These are phyloP conservation scores for Cheilosia urbana DNA, from an alignment of 2,888 invertebrate species.

Conservation along the genomic window DNA sequence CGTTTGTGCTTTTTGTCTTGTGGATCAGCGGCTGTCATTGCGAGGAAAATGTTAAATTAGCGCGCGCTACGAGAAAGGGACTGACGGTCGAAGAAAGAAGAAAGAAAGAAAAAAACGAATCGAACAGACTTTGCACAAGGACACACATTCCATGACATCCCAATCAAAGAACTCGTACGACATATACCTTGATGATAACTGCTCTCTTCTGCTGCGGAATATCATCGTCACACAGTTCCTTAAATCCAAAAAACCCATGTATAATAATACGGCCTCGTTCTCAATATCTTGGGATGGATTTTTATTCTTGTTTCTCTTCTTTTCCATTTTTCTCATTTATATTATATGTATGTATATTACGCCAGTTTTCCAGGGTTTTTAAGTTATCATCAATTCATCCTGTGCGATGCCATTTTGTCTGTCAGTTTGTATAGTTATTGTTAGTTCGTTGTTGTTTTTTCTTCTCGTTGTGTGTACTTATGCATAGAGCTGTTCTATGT, in stretches of 20 bases:
- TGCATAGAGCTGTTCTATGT: background rate
- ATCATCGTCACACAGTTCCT: conserved; percentile 45
- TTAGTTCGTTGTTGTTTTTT: conserved; percentile 57
- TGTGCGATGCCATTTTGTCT: conserved; percentile 69
- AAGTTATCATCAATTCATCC: conserved; percentile 71
- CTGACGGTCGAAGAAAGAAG: conserved; percentile 14
- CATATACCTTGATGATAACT: conserved; percentile 55
- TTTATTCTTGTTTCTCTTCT: conserved; percentile 34
- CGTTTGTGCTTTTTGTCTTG: background rate
- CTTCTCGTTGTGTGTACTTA: conserved; percentile 21
- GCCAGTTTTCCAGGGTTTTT: conserved; percentile 64
- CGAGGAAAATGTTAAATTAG: conserved; percentile 1
- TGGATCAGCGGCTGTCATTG: conserved; percentile 1
- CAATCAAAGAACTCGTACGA: conserved; percentile 62
- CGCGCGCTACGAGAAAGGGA: background rate
- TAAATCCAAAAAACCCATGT: conserved; percentile 58
- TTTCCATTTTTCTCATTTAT: background rate
- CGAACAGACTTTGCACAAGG: conserved; percentile 64
- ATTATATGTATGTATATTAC: conserved; percentile 36
- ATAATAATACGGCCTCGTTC: conserved; percentile 69
- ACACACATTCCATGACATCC: conserved; percentile 63
- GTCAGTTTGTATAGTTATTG: conserved; percentile 66
- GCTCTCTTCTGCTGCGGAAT: conserved; percentile 19
- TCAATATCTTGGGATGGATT: conserved; percentile 59
- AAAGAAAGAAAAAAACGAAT: background rate